Conservation (phyloP, 37 sponge, comb jelly and placozoan species). For the Agelas oroides region DNA sequence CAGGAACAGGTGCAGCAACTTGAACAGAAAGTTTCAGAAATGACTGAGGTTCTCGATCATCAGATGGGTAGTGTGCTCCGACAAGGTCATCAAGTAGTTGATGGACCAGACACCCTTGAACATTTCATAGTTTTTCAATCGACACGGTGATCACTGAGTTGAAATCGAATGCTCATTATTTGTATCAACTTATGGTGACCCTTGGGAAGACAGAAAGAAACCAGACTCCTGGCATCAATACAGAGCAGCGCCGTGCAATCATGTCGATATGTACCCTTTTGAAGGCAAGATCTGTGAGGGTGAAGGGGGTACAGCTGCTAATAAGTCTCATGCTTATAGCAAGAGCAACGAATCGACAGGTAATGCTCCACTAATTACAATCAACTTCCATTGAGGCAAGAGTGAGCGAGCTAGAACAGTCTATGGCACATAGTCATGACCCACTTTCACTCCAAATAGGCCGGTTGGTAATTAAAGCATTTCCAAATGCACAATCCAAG, state of each 20-base stretch:
- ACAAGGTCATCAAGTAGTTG: background rate
- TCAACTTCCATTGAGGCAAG: background rate
- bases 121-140: background rate
- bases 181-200: background rate
- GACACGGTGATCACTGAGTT: background rate
- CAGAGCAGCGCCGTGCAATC: background rate
- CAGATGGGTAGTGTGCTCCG: too few relatives aligned
- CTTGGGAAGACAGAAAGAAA: background rate
- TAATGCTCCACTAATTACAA: background rate
- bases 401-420: too few relatives aligned
- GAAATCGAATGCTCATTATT: background rate
- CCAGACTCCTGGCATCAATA: background rate
- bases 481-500: too few relatives aligned
- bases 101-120: slow-evolving; percentile 3
- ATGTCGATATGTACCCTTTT: slow-evolving; percentile 4
- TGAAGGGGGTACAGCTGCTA: slow-evolving; percentile 8
- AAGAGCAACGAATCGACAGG: slow-evolving; percentile 1
- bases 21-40: too few relatives aligned
- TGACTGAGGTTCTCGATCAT: too few relatives aligned
- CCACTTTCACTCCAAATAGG: too few relatives aligned
- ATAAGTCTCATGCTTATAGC: slow-evolving; percentile 7
- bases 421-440: too few relatives aligned
- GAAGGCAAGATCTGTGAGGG: slow-evolving; percentile 2
- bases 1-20: too few relatives aligned
- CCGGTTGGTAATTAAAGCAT: too few relatives aligned